Evolutionary conservation across 2,113 vertebrate genomes (phyloP).

Genomic region (Cariama cristata): DNA sequence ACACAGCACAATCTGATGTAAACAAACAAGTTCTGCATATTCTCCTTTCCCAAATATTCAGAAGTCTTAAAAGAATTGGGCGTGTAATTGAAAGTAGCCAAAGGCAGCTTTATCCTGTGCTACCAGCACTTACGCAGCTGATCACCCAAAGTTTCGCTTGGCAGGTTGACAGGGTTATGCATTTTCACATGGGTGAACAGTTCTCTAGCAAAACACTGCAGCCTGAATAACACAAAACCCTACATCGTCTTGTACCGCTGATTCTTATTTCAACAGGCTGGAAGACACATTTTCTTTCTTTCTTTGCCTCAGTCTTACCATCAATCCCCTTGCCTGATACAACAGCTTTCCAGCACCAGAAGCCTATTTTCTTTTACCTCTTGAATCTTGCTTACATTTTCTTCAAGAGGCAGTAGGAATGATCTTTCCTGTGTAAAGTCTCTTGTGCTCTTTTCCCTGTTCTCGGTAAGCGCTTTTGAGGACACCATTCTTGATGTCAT

Average conservation of each 20-base stretch:
- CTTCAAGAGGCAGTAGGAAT: neutral
- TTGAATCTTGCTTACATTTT: neutral
- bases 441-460: neutral
- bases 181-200: slow-evolving; percentile 27
- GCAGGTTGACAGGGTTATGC: slow-evolving; percentile 49
- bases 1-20: slow-evolving; percentile 48
- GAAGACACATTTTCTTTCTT: neutral
- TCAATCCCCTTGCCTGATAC: neutral
- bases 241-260: neutral
- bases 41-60: slow-evolving; percentile 53
- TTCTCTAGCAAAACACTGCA: neutral
- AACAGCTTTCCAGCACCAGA: neutral
- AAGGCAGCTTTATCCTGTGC: slow-evolving; percentile 38
- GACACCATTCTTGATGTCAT: fast-evolving
- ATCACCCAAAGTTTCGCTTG: slow-evolving; percentile 61
- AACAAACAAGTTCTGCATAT: slow-evolving; percentile 64
- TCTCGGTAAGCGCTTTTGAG: neutral
- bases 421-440: neutral
- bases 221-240: neutral
- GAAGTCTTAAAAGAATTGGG: slow-evolving; percentile 64
- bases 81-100: slow-evolving; percentile 62
- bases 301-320: neutral
- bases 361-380: neutral
- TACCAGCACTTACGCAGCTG: slow-evolving; percentile 5
- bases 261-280: neutral